Conservation (phyloP, 2,797 vertebrate genomes). For the Artibeus lituratus region DNA sequence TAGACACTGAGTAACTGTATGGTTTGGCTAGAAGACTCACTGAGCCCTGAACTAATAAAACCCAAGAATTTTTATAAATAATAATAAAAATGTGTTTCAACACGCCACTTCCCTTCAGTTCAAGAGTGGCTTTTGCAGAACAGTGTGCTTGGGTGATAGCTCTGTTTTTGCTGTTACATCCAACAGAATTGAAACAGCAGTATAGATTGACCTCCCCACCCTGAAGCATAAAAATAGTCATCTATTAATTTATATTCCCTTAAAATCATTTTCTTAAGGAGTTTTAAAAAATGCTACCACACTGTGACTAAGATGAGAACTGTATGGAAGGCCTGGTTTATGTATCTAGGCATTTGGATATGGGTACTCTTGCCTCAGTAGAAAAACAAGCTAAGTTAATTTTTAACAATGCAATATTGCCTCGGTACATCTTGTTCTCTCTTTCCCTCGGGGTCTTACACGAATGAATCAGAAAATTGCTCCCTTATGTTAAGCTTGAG, state of each 20-base stretch:
- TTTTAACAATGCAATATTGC: slow-evolving; percentile 82
- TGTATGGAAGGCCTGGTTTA: slow-evolving; percentile 64
- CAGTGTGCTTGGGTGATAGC: background rate
- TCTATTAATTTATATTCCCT: background rate
- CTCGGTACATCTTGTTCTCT: slow-evolving; percentile 81
- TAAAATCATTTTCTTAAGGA: background rate
- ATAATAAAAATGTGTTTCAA: slow-evolving; percentile 79
- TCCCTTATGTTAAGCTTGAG: slow-evolving; percentile 81
- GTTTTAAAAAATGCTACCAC: background rate
- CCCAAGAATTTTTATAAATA: slow-evolving; percentile 84
- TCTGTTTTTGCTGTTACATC: background rate
- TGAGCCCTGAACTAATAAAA: slow-evolving; percentile 55
- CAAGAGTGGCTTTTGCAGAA: slow-evolving; percentile 84
- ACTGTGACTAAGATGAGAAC: slow-evolving; percentile 51
- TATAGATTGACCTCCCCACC: background rate
- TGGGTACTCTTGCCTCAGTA: slow-evolving; percentile 53
- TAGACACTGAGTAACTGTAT: slow-evolving; percentile 52
- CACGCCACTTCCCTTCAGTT: slow-evolving; percentile 77
- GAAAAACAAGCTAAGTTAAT: slow-evolving; percentile 80
- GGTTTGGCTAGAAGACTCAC: slow-evolving; percentile 59
- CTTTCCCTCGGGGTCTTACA: slow-evolving; percentile 84
- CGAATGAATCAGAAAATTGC: slow-evolving; percentile 86
- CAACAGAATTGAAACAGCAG: background rate
- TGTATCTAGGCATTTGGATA: slow-evolving; percentile 64
- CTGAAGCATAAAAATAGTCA: background rate